Evolutionary conservation across 2,888 invertebrate genomes (phyloP), one percentile per base, ranked within the genome.

Genomic region (Odiellus spinosus): DNA sequence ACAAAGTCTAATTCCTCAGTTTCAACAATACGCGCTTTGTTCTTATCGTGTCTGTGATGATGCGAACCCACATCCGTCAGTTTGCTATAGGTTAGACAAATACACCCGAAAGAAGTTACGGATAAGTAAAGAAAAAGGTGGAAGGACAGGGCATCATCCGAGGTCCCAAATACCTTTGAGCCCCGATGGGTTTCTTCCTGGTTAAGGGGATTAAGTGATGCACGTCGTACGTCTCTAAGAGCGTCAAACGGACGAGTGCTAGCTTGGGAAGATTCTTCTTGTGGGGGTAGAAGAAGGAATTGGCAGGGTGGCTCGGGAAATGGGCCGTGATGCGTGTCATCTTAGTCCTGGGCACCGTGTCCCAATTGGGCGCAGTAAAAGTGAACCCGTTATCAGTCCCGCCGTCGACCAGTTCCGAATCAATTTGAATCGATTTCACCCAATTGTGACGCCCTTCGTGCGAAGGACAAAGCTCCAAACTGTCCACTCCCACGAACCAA

Each of bases 301-400:
- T 85, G 12, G 91, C 91, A 17, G 87, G 87, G 70, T 91, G 90
- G 49, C 81, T 79, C 10, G 90, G 91, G 66, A 81, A 82, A 56
- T 78, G 77, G 41, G 86, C 80, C 32, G 88, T 88, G 68, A 93
- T 86, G 60, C 81, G 76, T 69, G 83, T 82, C 56, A 88, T 83
- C 56, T 81, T 80, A 56, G 86, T 84, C 64, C 82, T 83, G 2
- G 90, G 90, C 43, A 82, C 80, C 17, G 87, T 86, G 45, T 85
- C 83, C 90, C 91, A 91, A 71, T 88, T 86, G 43, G 88, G 88
- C n/a, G 91, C 84, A 15, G 90, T 90, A 70, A 91, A 93, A 45
- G 90, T 90, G 70, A 90, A 84, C 3, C 91, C 91, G 67, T 86
- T 85, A 72, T 91, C 90, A 39, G 87, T 88, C 44, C 91, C 91